These are phyloP conservation scores for Mus spicilegus DNA, from an alignment of 2,113 vertebrate species.

Conservation along the genomic window DNA sequence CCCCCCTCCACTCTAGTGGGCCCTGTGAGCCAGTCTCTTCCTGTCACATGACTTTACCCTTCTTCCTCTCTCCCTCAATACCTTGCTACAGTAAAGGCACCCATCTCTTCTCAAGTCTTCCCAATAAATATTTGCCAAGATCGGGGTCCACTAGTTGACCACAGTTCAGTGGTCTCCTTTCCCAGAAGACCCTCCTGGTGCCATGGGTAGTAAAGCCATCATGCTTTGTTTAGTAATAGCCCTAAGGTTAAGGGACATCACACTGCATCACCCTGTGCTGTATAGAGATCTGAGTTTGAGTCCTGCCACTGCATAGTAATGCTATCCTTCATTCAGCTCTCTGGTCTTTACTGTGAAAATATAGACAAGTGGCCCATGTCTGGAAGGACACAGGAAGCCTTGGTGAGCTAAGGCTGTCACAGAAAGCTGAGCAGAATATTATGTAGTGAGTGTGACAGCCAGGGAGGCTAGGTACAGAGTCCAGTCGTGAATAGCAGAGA, in stretches of 20 bases:
- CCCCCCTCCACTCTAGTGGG: accelerated
- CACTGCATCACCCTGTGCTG: background rate
- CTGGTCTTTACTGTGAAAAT: background rate
- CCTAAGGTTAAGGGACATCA: background rate
- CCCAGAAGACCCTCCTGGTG: background rate
- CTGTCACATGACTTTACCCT: no score
- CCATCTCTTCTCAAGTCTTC: no score
- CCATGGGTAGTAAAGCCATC: background rate
- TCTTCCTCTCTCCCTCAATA: background rate
- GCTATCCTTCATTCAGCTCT: background rate
- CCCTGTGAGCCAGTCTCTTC: background rate
- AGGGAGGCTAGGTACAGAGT: background rate
- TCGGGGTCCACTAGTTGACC: background rate
- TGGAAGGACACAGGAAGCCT: background rate
- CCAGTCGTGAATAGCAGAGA: background rate
- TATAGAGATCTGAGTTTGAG: background rate
- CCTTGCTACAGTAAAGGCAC: accelerated
- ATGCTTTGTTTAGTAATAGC: background rate
- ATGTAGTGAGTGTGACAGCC: no score
- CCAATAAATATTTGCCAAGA: background rate
- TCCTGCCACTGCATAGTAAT: background rate
- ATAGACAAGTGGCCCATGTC: accelerated
- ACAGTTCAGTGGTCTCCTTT: background rate
- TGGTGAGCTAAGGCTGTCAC: accelerated
- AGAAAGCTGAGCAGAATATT: accelerated